Evolutionary conservation across 2,888 invertebrate species (phyloP), one percentile per base, ranked within the genome.

Genomic region (Tipula lateralis): DNA sequence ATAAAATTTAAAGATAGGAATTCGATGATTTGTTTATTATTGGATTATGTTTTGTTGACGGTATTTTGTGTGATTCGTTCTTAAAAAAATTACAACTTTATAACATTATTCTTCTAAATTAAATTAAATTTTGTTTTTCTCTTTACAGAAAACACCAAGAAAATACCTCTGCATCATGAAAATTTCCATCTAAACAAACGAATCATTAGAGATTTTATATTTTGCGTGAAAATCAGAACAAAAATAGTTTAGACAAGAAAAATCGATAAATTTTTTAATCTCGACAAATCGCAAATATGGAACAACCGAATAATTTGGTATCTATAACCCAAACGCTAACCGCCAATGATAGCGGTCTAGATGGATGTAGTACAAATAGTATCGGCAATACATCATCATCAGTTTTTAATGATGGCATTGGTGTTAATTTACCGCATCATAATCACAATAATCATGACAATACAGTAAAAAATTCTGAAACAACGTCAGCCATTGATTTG

Each of bases 321-420:
- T 66, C 66, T 66, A 12, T 66, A 66, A 66, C 66, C 66, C 66
- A 66, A 66, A 66, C 66, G 19, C 66, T 32, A 30, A 82, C 82
- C 1, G 82, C 82, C 6, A 83, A 34, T 34, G 83, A 83, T 36
- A 83, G 83, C 36, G 83, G 83, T 36, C 19, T 83, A 19, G 83
- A 83, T 34, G 83, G 83, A 34, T 83, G 83, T 36, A 83, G 83
- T 36, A 36, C 83, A 83, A 24, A 66, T n/a, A 83, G 83, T 83
- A 34, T 32, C 36, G 83, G 83, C 2, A 83, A 32, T 19, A 83
- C 83, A 36, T 19, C 83, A 83, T 13, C 82, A 83, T 34, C 30
- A 6, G 34, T 19, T 2, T 34, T 34, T 19, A 83, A 36, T 34
- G 34, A 83, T 19, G 66, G 13, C n/a, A n/a, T n/a, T 66, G 66